phyloP scores from a whole-genome alignment of 2,888 invertebrate species.

The Bombylius discolor region DNA sequence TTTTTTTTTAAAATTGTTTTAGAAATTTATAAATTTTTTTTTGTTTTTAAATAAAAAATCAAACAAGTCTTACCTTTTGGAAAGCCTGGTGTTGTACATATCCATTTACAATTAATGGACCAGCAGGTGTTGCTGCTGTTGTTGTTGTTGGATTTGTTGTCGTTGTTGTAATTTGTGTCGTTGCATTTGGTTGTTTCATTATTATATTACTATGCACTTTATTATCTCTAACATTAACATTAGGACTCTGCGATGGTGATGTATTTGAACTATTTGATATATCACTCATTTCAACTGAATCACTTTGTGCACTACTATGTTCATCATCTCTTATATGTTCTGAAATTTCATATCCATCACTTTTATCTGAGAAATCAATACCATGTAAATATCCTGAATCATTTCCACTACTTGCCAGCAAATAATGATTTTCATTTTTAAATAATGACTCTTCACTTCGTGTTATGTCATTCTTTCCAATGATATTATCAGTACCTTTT shows the following conservation, averaged over 20 bases:
- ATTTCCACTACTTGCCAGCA: slow-evolving; percentile 17
- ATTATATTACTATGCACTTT: background rate
- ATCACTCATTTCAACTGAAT: slow-evolving; percentile 20
- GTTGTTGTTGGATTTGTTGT: slow-evolving; percentile 9
- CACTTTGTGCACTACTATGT: slow-evolving; percentile 13
- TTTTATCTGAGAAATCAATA: slow-evolving; percentile 10
- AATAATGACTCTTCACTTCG: slow-evolving; percentile 17
- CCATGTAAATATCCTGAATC: slow-evolving; percentile 18
- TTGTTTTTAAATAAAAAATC: background rate
- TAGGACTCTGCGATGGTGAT: slow-evolving; percentile 14
- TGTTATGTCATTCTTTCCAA: slow-evolving; percentile 8
- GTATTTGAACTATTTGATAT: slow-evolving; percentile 15
- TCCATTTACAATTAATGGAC: slow-evolving; percentile 16
- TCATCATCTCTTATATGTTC: slow-evolving; percentile 10
- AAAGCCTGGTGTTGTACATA: slow-evolving; percentile 21
- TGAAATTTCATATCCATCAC: slow-evolving; percentile 10
- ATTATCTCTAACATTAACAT: slow-evolving; percentile 4
- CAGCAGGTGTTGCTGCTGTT: slow-evolving; percentile 11
- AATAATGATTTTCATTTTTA: slow-evolving; percentile 18
- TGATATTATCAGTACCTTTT: slow-evolving; percentile 17
- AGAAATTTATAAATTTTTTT: too few relatives aligned
- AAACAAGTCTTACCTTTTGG: slow-evolving; percentile 16
- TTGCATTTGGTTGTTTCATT: background rate
- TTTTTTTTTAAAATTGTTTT: too few relatives aligned
- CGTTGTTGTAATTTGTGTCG: background rate